A percentile compares a stretch with the other conserved stretches of the same genome.
Conservation (phyloP, 2,113 vertebrate genomes). For the Axis porcinus region DNA sequence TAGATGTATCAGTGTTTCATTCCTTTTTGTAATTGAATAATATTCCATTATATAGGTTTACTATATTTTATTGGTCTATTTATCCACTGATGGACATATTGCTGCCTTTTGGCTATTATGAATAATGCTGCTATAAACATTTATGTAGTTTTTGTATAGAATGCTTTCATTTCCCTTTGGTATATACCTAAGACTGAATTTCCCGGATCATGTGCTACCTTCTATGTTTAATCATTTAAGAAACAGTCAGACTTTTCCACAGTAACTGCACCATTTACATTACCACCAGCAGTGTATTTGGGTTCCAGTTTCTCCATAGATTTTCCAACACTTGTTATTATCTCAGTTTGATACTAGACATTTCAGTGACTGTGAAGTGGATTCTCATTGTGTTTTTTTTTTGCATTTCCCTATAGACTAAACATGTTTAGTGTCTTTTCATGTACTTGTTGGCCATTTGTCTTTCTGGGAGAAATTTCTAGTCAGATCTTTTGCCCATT, state of each 20-base stretch:
- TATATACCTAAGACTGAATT: background rate
- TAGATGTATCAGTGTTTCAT: background rate
- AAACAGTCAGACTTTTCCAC: background rate
- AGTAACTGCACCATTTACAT: background rate
- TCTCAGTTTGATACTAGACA: background rate
- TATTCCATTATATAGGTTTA: background rate
- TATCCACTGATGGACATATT: background rate
- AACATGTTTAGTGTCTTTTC: background rate
- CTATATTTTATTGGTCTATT: background rate
- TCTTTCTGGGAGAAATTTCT: background rate
- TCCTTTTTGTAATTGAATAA: background rate
- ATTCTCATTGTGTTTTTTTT: background rate
- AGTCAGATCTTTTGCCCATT: background rate
- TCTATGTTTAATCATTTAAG: background rate
- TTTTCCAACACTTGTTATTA: background rate
- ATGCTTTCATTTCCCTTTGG: background rate
- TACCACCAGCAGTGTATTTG: background rate
- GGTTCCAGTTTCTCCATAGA: background rate
- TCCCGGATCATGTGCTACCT: background rate
- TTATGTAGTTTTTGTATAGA: background rate
- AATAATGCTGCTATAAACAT: background rate
- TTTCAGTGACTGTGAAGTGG: background rate
- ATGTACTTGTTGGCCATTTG: background rate
- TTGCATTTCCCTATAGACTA: background rate
- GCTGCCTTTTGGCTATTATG: conserved; percentile 1